Evolutionary conservation across 2,797 vertebrate species (phyloP), one percentile per base, ranked within the genome.

Genomic region (Delichon dasypus): DNA sequence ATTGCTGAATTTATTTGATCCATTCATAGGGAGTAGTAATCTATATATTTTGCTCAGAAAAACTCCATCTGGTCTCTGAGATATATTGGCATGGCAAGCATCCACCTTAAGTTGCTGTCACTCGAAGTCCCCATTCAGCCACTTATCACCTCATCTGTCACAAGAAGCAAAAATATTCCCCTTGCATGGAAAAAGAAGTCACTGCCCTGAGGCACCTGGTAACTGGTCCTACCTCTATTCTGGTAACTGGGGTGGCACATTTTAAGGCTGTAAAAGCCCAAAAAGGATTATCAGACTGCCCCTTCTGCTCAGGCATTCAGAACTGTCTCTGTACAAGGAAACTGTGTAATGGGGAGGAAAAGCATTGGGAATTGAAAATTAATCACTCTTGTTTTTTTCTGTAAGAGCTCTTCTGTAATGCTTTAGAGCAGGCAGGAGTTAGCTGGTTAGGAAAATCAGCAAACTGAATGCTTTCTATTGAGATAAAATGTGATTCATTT

Each of bases 141-240:
- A 78, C 75, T 92, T 93, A 92, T 38, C 93, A 91, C n/a, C 85
- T 95, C 21, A 71, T 62, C 72, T 92, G 87, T 91, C 90, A 89
- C 36, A 70, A 85, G 85, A 71, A 91, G 70, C 58, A 81, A 78
- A 80, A 92, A 89, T 70, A 81, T 92, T 91, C 64, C 66, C 66
- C 47, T 78, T 55, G 58, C 48, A 64, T 0, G 68, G 82, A 68
- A 47, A 47, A 91, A 81, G 89, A 91, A 85, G 57, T 81, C 89
- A 94, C 16, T 47, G 93, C 90, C 53, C 85, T 7, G n/a, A 70
- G 85, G 79, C 40, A 40, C 55, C n/a, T 71, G 25, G 50, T 77
- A 80, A 68, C 60, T 25, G 22, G 30, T 89, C 47, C 78, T 80
- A 54, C 36, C 42, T 88, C 71, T 87, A 14, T 85, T 88, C 54